Base-by-base conservation (phyloP, 1,140 invertebrate genomes). In the Archivesica marissinica region DNA sequence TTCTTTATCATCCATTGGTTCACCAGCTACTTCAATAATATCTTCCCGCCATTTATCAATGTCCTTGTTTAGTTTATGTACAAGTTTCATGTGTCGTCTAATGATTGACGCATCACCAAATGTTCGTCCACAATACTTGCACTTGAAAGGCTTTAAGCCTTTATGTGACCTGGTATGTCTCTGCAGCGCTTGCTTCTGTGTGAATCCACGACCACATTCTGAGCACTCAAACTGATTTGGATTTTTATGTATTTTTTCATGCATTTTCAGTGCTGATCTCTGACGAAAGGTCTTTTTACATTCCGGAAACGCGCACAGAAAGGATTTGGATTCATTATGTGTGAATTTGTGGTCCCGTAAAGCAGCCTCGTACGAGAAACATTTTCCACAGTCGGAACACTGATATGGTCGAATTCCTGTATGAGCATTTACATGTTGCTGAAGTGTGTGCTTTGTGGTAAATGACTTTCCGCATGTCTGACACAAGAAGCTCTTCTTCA, bases 161-260 rank as follows among this genome's bases (percentile, higher is more conserved):
- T 97, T 98, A 93, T 99, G 98, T 1, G 98, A 99, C 61, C 98
- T 95, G 56, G 99, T 95, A 93, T 99, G 98, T 0, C 90, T 74
- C 72, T 88, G 87, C 2, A 91, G 75, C 17, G 91, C 90, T 68
- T 91, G 90, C 56, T 92, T 92, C 56, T 93, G 92, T n/a, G 90
- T 91, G 77, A 93, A 94, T 2, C 88, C 88, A 64, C 89, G 76
- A 0, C 90, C 90, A 88, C 92, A 94, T 30, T 89, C 83, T 25
- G 44, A 17, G 80, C 92, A 93, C 23, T 85, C 56, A 72, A 90
- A 92, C 23, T 87, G 80, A 44, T 90, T 89, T 9, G 80, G 41
- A 23, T 86, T 79, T 52, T 76, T 75, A 80, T 93, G 92, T 82
- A 92, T 90, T 54, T 87, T 79, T 76, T 92, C 89, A 79, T 93